Conservation (phyloP, 2,888 invertebrate genomes). For the Hypomecis atomaria region DNA sequence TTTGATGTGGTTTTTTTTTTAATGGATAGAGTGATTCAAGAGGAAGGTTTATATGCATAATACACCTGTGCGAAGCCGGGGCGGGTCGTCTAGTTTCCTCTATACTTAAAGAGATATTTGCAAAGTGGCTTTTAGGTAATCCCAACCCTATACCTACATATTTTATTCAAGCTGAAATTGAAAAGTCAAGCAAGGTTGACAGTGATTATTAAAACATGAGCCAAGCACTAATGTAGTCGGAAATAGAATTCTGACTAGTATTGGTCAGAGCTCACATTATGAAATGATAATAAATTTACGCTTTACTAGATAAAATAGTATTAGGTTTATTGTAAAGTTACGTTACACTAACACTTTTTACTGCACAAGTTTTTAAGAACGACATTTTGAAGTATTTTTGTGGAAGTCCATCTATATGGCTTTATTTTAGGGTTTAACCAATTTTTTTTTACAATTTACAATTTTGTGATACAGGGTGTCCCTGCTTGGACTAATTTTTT, state of each 20-base stretch:
- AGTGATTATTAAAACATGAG: background rate
- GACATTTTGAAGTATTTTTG: constrained; percentile 32
- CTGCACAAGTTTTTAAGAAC: constrained; percentile 60
- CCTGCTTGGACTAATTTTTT: background rate
- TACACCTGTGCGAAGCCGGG: too few species aligned
- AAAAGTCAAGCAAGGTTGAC: constrained; percentile 6
- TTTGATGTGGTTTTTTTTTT: too few species aligned
- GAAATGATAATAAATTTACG: constrained; percentile 77
- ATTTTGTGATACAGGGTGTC: constrained; percentile 14
- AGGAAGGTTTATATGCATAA: too few species aligned
- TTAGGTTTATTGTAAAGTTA: constrained; percentile 47
- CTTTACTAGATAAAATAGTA: constrained; percentile 73
- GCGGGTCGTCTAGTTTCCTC: too few species aligned
- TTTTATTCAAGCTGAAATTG: background rate
- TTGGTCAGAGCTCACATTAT: constrained; percentile 49
- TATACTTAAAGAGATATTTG: background rate
- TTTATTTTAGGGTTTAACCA: background rate
- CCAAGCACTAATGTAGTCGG: constrained; percentile 31
- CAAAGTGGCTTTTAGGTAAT: background rate
- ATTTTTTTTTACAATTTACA: constrained; percentile 1
- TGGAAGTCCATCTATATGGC: constrained; percentile 26
- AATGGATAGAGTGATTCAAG: too few species aligned
- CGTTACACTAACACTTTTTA: constrained; percentile 62
- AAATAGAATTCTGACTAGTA: constrained; percentile 29
- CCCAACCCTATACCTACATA: background rate